phyloP scores from a whole-genome alignment of 2,888 invertebrate species.

The Hirtodrosophila trivittata region DNA sequence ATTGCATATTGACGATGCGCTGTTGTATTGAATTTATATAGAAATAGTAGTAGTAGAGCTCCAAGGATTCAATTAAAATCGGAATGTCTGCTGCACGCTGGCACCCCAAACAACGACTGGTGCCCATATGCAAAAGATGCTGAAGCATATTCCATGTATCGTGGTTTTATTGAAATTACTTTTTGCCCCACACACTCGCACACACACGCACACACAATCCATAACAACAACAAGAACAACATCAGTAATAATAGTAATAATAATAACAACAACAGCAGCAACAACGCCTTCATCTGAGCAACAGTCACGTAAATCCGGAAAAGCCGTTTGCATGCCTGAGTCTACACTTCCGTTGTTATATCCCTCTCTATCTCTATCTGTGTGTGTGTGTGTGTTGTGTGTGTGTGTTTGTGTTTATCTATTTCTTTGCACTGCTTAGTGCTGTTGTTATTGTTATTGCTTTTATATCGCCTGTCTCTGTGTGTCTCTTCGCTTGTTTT shows the following conservation, averaged over 20 bases:
- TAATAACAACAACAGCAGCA: slow-evolving; percentile 17
- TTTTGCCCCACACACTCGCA: slow-evolving; percentile 20
- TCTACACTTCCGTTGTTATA: slow-evolving; percentile 18
- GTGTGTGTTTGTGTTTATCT: slow-evolving; percentile 16
- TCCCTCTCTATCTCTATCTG: slow-evolving; percentile 2
- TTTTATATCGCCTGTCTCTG: background rate
- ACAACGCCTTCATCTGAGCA: slow-evolving; percentile 18
- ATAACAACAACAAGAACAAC: slow-evolving; percentile 14
- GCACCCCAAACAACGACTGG: slow-evolving; percentile 21
- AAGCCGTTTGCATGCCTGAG: slow-evolving; percentile 24
- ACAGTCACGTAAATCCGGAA: slow-evolving; percentile 51
- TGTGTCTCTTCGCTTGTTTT: slow-evolving; percentile 17
- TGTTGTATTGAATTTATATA: slow-evolving; percentile 39
- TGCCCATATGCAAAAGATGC: slow-evolving; percentile 9
- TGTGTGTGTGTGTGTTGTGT: slow-evolving; percentile 2
- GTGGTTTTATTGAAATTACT: slow-evolving; percentile 27
- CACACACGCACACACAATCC: background rate
- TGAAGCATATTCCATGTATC: slow-evolving; percentile 12
- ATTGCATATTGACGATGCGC: slow-evolving; percentile 26
- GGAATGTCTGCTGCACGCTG: background rate
- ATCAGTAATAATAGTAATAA: slow-evolving; percentile 25
- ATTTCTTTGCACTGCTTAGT: slow-evolving; percentile 23
- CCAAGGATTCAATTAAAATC: slow-evolving; percentile 59
- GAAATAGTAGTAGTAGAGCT: no score
- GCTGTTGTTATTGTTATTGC: slow-evolving; percentile 3